phyloP scores from a whole-genome alignment of 2,888 invertebrate species.

The Pseudanteris insignis region DNA sequence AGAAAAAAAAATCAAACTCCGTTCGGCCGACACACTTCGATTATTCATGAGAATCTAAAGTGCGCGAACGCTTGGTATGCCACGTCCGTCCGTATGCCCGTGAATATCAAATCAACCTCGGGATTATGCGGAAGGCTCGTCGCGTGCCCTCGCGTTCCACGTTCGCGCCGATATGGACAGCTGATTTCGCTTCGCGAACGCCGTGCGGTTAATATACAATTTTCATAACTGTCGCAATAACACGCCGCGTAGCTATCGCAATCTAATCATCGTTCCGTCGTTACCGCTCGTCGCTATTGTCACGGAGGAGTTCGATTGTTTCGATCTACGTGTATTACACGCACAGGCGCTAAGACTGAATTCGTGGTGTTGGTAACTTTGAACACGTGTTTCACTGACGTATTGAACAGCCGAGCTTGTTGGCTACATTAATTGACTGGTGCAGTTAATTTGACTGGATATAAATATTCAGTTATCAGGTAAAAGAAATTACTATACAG shows the following conservation, averaged over 20 bases:
- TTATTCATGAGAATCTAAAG: conserved; percentile 49
- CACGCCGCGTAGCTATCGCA: too few relatives aligned
- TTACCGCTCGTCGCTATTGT: too few relatives aligned
- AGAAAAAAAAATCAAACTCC: too few relatives aligned
- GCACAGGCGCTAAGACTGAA: too few relatives aligned
- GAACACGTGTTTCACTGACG: too few relatives aligned
- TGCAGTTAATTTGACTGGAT: too few relatives aligned
- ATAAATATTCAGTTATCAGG: too few relatives aligned
- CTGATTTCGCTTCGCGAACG: conserved; percentile 30
- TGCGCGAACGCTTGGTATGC: conserved; percentile 39
- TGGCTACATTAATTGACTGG: too few relatives aligned
- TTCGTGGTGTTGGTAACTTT: too few relatives aligned
- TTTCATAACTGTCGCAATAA: conserved; percentile 39
- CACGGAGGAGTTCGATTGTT: too few relatives aligned
- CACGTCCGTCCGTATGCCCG: conserved; percentile 34
- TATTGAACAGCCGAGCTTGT: too few relatives aligned
- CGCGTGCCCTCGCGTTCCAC: conserved; percentile 42
- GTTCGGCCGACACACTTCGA: conserved; percentile 48
- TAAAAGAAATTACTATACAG: too few relatives aligned
- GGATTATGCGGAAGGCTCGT: conserved; percentile 48
- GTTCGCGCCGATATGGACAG: conserved; percentile 40
- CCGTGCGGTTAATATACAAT: conserved; percentile 36
- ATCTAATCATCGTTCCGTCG: conserved; percentile 7
- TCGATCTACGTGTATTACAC: conserved; percentile 3
- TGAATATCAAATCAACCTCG: conserved; percentile 51